These are phyloP conservation scores for Arctopsyche grandis DNA, from an alignment of 1,140 invertebrate species.

Conservation along the genomic window DNA sequence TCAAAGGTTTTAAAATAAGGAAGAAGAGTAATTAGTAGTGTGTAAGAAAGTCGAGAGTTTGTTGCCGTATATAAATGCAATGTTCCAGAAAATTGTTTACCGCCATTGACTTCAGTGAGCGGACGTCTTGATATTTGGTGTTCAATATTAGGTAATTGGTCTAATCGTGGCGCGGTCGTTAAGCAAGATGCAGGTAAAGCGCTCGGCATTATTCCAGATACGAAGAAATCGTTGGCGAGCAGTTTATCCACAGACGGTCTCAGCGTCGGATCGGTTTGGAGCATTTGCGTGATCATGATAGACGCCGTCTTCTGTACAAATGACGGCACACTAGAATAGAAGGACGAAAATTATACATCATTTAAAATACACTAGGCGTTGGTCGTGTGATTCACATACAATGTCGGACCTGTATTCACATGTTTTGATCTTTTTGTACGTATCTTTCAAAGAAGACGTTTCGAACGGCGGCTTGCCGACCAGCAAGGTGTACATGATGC, in stretches of 20 bases:
- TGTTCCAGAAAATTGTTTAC: conserved; percentile 18
- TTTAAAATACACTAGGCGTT: neutral
- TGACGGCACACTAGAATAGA: conserved; percentile 72
- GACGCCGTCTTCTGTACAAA: conserved; percentile 77
- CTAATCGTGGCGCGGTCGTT: conserved; percentile 89
- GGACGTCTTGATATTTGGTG: conserved; percentile 70
- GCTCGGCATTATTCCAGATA: conserved; percentile 80
- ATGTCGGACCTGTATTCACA: conserved; percentile 82
- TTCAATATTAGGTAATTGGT: conserved; percentile 72
- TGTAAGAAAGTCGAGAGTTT: no score
- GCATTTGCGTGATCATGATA: conserved; percentile 83
- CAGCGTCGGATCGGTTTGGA: conserved; percentile 84
- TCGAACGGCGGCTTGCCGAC: conserved; percentile 97
- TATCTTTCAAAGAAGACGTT: conserved; percentile 87
- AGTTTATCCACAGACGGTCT: conserved; percentile 83
- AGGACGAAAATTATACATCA: neutral
- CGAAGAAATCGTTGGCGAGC: conserved; percentile 77
- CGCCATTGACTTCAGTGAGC: conserved; percentile 73
- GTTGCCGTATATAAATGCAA: neutral
- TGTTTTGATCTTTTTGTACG: conserved; percentile 91
- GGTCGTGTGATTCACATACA: neutral
- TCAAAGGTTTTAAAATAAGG: no score
- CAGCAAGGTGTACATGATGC: conserved; percentile 94
- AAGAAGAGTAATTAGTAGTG: no score
- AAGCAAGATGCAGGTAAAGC: conserved; percentile 89